phyloP scores from a whole-genome alignment of 2,113 vertebrate species.

The Chinchilla lanigera region DNA sequence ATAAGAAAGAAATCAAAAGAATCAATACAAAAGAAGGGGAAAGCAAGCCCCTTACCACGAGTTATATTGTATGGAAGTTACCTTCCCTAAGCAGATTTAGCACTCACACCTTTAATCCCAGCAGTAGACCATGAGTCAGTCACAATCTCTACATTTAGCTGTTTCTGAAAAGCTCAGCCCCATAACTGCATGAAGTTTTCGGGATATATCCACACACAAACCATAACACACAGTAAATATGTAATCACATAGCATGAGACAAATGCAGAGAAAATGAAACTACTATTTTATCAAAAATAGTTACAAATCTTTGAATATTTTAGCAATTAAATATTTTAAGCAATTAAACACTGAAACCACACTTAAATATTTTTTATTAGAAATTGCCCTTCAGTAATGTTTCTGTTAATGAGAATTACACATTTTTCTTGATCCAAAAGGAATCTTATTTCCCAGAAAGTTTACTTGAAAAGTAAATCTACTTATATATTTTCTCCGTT shows the following conservation, averaged over 20 bases:
- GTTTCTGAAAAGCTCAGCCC: background rate
- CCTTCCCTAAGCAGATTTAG: too few species aligned
- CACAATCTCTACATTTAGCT: background rate
- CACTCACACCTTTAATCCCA: background rate
- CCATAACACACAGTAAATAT: background rate
- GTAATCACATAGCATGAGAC: background rate
- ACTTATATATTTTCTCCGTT: background rate
- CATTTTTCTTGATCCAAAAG: background rate
- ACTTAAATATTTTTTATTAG: background rate
- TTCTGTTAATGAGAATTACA: background rate
- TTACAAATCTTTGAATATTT: background rate
- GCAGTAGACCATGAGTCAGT: background rate
- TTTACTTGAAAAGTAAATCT: conserved; percentile 7
- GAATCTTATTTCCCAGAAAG: background rate
- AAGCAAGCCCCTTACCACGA: too few species aligned
- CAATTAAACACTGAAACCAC: background rate
- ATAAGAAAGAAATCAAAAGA: too few species aligned
- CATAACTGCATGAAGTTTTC: background rate
- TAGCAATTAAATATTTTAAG: too few species aligned
- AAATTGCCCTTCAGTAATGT: background rate
- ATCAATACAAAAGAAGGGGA: too few species aligned
- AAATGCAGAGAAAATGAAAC: background rate
- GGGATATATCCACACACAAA: background rate
- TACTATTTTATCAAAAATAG: background rate
- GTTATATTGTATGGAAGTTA: too few species aligned